Evolutionary conservation across 1,140 invertebrate species (phyloP), one percentile per base, ranked within the genome.

Genomic region (Papilio polyxenes): DNA sequence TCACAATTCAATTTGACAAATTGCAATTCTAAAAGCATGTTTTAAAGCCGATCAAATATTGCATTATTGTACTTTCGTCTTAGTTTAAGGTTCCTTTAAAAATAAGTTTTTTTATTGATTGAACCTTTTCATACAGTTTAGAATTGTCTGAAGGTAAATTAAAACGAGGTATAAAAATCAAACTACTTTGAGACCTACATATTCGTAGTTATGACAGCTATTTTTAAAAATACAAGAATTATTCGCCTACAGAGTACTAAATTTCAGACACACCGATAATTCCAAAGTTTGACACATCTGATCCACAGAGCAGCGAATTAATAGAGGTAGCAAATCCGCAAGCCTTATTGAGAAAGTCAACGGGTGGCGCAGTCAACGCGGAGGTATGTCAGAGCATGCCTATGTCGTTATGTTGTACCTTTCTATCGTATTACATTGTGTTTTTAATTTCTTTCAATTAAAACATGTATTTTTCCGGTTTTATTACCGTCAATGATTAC

Each of bases 271-370:
- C 31, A 17, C 31, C 37, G 23, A 56, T 65, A 77, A 74, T 59
- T 75, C 79, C 84, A 85, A 85, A 59, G 69, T 84, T 56, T 82
- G 15, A 74, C 87, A 62, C 88, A 83, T 93, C 89, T 93, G 80
- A 90, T 93, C 82, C 93, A 93, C 93, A 94, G 93, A 94, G 91
- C 92, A 94, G 87, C 93, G 92, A 93, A 92, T 94, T 92, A 91
- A 83, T 93, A 93, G 92, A 87, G 92, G 92, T 90, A 92, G 88
- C 92, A 93, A 94, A 87, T 82, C 91, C 56, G 89, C 92, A 51
- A 88, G 88, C 76, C 85, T 93, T 80, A 84, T 93, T 82, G 89
- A 91, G 78, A 93, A 92, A 88, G 87, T 92, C 88, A 93, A 93
- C 87, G 93, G 93, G 8, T 94, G 93, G 92, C 92, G 93, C 37